Evolutionary conservation across 2,888 invertebrate species (phyloP).

Genomic region (Callimorpha dominula): DNA sequence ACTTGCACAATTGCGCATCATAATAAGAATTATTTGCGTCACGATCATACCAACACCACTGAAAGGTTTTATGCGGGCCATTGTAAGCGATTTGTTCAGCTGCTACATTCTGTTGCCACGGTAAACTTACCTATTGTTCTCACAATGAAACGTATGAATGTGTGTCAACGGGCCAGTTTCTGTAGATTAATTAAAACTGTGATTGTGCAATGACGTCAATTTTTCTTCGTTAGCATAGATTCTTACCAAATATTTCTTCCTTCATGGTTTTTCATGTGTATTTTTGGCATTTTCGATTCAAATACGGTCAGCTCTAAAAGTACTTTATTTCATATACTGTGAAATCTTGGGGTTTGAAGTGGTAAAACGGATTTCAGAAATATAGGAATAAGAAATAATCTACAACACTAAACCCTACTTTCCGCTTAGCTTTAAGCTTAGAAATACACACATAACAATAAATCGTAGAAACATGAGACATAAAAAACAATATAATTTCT

Average conservation of each 20-base stretch:
- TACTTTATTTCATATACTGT: background rate
- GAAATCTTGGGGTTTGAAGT: too few relatives aligned
- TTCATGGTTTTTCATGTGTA: background rate
- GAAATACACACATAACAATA: too few relatives aligned
- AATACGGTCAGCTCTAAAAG: background rate
- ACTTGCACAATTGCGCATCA: conserved; percentile 7
- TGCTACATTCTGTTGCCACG: conserved; percentile 44
- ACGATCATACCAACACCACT: conserved; percentile 32
- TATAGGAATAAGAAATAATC: too few relatives aligned
- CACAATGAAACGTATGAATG: conserved; percentile 46
- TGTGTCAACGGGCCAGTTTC: conserved; percentile 59
- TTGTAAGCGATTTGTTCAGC: conserved; percentile 54
- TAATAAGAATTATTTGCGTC: conserved; percentile 36
- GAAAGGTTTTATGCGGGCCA: conserved; percentile 38
- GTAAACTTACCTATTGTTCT: conserved; percentile 46
- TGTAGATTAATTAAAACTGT: conserved; percentile 55
- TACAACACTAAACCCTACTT: too few relatives aligned
- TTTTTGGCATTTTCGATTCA: background rate
- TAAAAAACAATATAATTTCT: too few relatives aligned
- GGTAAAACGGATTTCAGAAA: too few relatives aligned
- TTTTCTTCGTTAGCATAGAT: conserved; percentile 24
- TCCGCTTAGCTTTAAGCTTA: too few relatives aligned
- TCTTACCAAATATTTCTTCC: conserved; percentile 1
- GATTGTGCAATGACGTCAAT: conserved; percentile 45
- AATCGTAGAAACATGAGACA: too few relatives aligned